Conservation (phyloP, 2,888 invertebrate species). For the Pterostichus madidus region DNA sequence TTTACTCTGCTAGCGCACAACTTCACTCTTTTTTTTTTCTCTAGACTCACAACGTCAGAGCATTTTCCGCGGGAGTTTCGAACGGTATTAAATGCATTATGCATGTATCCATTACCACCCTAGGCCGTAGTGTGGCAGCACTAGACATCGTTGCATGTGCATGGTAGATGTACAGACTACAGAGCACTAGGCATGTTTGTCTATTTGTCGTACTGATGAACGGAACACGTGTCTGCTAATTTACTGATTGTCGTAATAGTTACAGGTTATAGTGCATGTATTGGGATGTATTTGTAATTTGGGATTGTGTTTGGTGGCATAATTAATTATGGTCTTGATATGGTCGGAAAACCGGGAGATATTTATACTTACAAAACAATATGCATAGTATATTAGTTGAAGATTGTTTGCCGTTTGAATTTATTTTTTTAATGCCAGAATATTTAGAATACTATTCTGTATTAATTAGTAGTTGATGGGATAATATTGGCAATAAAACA, state of each 20-base stretch:
- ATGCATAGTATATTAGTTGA: too few species aligned
- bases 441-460: too few species aligned
- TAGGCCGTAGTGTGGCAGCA: not conserved
- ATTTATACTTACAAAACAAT: too few species aligned
- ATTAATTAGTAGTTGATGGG: too few species aligned
- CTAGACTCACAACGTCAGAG: too few species aligned
- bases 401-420: too few species aligned
- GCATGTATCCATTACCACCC: constrained; percentile 58
- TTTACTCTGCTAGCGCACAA: too few species aligned
- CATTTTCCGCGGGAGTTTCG: too few species aligned
- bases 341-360: not conserved
- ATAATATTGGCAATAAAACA: too few species aligned
- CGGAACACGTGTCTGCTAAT: constrained; percentile 44
- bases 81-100: constrained; percentile 53
- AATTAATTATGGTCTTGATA: constrained; percentile 12
- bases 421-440: too few species aligned
- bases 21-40: too few species aligned
- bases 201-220: constrained; percentile 18
- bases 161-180: not conserved
- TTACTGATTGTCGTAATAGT: constrained; percentile 38
- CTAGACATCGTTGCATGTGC: not conserved
- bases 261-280: constrained; percentile 23
- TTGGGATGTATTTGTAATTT: constrained; percentile 13
- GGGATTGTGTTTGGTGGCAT: not conserved
- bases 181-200: constrained; percentile 5